Conservation (phyloP, 1,140 invertebrate species). For the Hylaeus volcanicus region DNA sequence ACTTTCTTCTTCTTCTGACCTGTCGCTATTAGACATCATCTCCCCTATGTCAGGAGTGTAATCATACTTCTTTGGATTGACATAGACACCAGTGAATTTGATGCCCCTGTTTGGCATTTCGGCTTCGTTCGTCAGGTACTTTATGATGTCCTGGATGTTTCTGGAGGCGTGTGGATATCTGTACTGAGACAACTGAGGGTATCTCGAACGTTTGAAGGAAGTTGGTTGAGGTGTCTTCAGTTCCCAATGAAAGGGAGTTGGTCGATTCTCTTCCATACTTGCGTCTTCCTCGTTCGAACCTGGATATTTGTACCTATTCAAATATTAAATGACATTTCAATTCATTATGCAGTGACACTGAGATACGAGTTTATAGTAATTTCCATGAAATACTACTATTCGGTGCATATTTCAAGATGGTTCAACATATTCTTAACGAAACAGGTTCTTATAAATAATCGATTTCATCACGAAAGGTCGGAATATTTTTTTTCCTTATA, state of each 20-base stretch:
- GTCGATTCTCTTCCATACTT: conserved; percentile 56
- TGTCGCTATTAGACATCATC: conserved; percentile 62
- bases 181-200: conserved; percentile 78
- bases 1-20: conserved; percentile 61
- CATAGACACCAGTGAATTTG: conserved; percentile 76
- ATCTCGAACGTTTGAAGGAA: conserved; percentile 74
- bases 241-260: conserved; percentile 73
- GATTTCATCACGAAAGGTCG: neutral
- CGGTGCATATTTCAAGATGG: too few species aligned
- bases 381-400: neutral
- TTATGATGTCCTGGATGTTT: conserved; percentile 81
- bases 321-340: neutral
- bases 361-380: too few species aligned
- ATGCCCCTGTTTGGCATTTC: conserved; percentile 69
- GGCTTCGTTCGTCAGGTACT: conserved; percentile 73
- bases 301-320: conserved; percentile 60
- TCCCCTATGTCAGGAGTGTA: conserved; percentile 57
- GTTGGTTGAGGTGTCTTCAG: conserved; percentile 71
- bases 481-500: neutral
- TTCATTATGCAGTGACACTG: neutral
- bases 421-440: too few species aligned
- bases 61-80: conserved; percentile 76
- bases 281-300: conserved; percentile 45
- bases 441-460: neutral
- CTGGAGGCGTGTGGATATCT: conserved; percentile 76